These are phyloP conservation scores for Zele albiditarsus DNA, from an alignment of 2,888 invertebrate genomes.

Conservation along the genomic window DNA sequence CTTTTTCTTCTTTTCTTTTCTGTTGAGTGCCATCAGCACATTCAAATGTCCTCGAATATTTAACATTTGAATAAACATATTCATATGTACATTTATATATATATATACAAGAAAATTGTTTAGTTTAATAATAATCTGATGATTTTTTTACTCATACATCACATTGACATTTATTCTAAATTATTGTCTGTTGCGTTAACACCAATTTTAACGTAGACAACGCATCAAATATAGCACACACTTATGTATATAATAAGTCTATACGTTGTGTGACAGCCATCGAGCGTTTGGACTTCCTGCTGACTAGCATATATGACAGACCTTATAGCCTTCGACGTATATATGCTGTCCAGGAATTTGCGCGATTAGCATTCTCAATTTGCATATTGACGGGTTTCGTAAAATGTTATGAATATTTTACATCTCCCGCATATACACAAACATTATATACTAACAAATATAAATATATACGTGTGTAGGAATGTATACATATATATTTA, in stretches of 20 bases:
- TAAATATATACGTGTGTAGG: constrained; percentile 24
- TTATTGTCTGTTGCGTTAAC: constrained; percentile 19
- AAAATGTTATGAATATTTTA: constrained; percentile 73
- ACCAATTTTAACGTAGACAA: constrained; percentile 5
- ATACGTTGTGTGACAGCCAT: constrained; percentile 18
- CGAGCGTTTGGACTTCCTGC: constrained; percentile 25
- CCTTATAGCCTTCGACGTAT: constrained; percentile 57
- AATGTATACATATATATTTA: background rate
- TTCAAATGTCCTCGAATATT: no score
- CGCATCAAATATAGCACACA: constrained; percentile 15
- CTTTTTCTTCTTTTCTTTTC: constrained; percentile 26
- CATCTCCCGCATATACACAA: constrained; percentile 46
- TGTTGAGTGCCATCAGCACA: background rate
- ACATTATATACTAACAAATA: background rate
- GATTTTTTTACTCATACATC: constrained; percentile 9
- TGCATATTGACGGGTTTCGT: constrained; percentile 73
- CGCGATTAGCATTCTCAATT: constrained; percentile 71
- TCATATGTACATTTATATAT: constrained; percentile 11
- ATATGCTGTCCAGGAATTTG: constrained; percentile 45
- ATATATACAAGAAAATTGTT: constrained; percentile 25
- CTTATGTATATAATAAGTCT: constrained; percentile 11
- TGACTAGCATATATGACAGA: constrained; percentile 52
- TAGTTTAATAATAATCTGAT: constrained; percentile 1
- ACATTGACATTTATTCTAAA: constrained; percentile 20
- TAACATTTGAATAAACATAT: background rate